Conservation (phyloP, 2,888 invertebrate species). For the Hylaea fasciaria region DNA sequence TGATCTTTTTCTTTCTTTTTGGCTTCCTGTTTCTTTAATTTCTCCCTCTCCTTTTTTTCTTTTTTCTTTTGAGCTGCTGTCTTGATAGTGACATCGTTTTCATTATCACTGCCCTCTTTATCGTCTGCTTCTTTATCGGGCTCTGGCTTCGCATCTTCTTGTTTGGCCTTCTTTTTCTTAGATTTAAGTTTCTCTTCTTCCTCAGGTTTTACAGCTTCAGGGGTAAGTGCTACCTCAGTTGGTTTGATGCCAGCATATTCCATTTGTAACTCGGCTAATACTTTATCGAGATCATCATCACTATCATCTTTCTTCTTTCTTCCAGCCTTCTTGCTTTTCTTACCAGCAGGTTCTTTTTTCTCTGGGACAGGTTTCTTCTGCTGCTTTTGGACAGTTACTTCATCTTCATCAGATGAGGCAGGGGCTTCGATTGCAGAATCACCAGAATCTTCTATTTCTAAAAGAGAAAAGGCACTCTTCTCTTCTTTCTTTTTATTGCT, state of each 20-base stretch:
- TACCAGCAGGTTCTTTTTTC: constrained; percentile 81
- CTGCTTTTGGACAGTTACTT: constrained; percentile 66
- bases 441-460: constrained; percentile 87
- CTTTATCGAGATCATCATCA: constrained; percentile 93
- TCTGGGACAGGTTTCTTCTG: constrained; percentile 70
- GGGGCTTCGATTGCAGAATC: constrained; percentile 74
- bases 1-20: constrained; percentile 83
- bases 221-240: constrained; percentile 67
- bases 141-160: constrained; percentile 63
- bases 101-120: constrained; percentile 80
- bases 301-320: constrained; percentile 90
- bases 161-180: constrained; percentile 77
- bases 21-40: constrained; percentile 89
- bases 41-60: constrained; percentile 93
- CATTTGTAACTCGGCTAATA: constrained; percentile 92
- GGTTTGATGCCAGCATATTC: constrained; percentile 89
- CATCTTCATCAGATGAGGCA: constrained; percentile 76
- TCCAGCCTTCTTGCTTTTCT: constrained; percentile 89
- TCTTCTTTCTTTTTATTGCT: constrained; percentile 75
- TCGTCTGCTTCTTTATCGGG: constrained; percentile 64
- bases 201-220: constrained; percentile 65
- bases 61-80: constrained; percentile 95
- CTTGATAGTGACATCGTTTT: constrained; percentile 87
- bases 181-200: constrained; percentile 73
- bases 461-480: constrained; percentile 87